Base-by-base conservation (phyloP, 1,140 invertebrate genomes). In the Anagrus nilaparvatae region DNA sequence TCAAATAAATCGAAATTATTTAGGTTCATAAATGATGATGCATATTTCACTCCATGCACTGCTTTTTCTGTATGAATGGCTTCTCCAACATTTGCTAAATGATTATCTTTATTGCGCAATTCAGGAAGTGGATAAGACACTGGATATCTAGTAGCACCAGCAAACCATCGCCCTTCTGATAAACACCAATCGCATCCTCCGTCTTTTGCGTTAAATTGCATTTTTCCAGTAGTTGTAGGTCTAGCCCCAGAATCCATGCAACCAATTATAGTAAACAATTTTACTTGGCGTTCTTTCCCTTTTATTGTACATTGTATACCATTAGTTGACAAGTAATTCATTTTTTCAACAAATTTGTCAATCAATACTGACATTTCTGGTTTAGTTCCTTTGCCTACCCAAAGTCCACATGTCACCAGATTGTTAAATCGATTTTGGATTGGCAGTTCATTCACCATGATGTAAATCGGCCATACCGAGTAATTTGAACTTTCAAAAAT, bases 371-470 rank as follows among this genome's bases (percentile, higher is more conserved):
- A 9, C 28, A 44, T 28, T 30, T 44, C 25, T 5, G 42, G 34
- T 29, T 44, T 44, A 19, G 17, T 19, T n/a, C n/a, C n/a, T 38
- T 38, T 44, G 1, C 38, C 42, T 21, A 43, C 25, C 42, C 34
- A 44, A 3, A 44, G 24, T 9, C 14, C 38, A 24, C 23, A 46
- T 19, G 29, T 9, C 13, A 35, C 23, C 28, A 14, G 19, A 34
- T 31, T 29, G 10, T 18, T 23, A 31, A 21, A 32, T 31, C 45
- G 23, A 17, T 32, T 40, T 25, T 47, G 28, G 12, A 21, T 20
- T 42, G 45, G 45, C 17, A 42, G 20, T 39, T 47, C 45, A 37
- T 47, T 47, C 2, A 47, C 16, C 18, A 47, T 43, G 10, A 47
- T n/a, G 19, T 38, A 25, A 21, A 46, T 35, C 3, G 44, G 44